phyloP scores from a whole-genome alignment of 2,797 vertebrate species.

The Amblyraja radiata region DNA sequence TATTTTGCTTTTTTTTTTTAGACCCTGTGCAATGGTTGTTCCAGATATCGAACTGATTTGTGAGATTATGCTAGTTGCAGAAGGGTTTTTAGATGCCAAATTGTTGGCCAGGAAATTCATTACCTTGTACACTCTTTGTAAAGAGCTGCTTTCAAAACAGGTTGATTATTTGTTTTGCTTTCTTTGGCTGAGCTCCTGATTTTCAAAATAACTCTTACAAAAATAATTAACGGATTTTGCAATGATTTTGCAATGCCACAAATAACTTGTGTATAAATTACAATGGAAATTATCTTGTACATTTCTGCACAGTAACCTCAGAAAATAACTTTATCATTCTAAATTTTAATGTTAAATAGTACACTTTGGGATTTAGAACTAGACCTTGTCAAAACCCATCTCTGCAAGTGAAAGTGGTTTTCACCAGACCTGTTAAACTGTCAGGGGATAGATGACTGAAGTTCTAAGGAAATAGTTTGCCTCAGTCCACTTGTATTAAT shows the following conservation, averaged over 20 bases:
- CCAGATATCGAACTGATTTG: constrained; percentile 75
- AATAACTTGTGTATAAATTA: neutral
- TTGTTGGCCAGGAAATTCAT: constrained; percentile 70
- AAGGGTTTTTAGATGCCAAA: constrained; percentile 65
- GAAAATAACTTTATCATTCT: neutral
- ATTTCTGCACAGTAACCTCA: neutral
- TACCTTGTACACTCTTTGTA: constrained; percentile 65
- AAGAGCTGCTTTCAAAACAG: constrained; percentile 75
- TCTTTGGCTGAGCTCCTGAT: neutral
- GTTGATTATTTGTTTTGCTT: constrained; percentile 48
- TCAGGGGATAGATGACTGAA: neutral
- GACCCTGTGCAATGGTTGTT: constrained; percentile 74
- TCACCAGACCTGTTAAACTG: too few species aligned
- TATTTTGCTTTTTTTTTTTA: constrained; percentile 42
- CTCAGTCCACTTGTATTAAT: neutral
- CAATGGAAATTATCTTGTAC: neutral
- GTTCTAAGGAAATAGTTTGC: neutral
- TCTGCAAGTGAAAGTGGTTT: neutral
- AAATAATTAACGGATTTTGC: neutral
- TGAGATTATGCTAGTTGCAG: constrained; percentile 76
- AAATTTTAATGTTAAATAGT: neutral
- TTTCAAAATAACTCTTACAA: neutral
- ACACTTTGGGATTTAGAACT: neutral
- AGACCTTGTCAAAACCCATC: neutral
- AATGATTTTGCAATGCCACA: neutral